A percentile compares a stretch with the other conserved stretches of the same genome.
Evolutionary conservation across 2,888 invertebrate genomes (phyloP).

Genomic region (Trilocha varians): DNA sequence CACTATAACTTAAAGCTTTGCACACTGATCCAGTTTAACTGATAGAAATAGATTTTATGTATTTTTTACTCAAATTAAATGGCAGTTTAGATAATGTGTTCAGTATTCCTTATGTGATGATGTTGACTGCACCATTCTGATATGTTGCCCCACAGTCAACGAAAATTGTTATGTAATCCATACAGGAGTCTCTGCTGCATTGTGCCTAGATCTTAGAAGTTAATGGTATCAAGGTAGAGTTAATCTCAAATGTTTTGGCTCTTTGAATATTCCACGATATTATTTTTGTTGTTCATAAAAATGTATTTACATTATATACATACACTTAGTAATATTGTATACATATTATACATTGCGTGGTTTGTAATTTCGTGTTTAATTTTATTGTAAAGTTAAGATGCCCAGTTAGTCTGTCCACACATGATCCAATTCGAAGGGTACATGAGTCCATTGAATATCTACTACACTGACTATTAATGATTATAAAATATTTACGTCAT

Average conservation of each 20-base stretch:
- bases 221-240: slow-evolving; percentile 73
- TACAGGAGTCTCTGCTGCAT: slow-evolving; percentile 74
- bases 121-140: slow-evolving; percentile 47
- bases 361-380: slow-evolving; percentile 69
- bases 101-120: slow-evolving; percentile 51
- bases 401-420: slow-evolving; percentile 60
- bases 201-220: slow-evolving; percentile 75
- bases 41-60: slow-evolving; percentile 27
- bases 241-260: slow-evolving; percentile 73
- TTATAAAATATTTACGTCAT: slow-evolving; percentile 27
- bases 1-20: slow-evolving; percentile 20
- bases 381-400: slow-evolving; percentile 68
- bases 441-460: slow-evolving; percentile 34
- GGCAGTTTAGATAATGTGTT: slow-evolving; percentile 47
- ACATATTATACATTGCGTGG: slow-evolving; percentile 72
- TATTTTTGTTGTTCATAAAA: slow-evolving; percentile 70
- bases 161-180: slow-evolving; percentile 70
- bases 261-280: slow-evolving; percentile 74
- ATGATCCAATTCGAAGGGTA: slow-evolving; percentile 38
- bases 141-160: slow-evolving; percentile 68
- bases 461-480: slow-evolving; percentile 19
- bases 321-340: slow-evolving; percentile 72
- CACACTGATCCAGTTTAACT: slow-evolving; percentile 21
- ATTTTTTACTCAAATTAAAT: slow-evolving; percentile 17
- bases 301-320: slow-evolving; percentile 73